These are phyloP conservation scores for Gobio gobio DNA, from an alignment of 2,113 vertebrate species.

Conservation along the genomic window DNA sequence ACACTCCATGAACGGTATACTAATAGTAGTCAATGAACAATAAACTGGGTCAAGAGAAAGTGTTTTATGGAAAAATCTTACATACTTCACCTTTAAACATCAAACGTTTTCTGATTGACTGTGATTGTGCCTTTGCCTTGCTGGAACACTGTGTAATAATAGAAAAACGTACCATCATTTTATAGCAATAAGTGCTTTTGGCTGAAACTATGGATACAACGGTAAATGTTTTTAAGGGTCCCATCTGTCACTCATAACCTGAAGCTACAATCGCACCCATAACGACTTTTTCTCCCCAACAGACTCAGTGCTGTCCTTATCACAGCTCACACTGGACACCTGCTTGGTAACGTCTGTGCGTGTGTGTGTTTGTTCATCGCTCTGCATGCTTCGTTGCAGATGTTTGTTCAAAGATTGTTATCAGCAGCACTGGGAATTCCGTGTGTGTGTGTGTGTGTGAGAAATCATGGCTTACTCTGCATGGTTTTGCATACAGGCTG, in stretches of 20 bases:
- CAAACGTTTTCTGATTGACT: not conserved
- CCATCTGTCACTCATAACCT: not conserved
- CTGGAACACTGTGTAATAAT: not conserved
- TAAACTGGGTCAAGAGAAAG: too few species aligned
- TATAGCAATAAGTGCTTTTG: not conserved
- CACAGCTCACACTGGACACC: constrained; percentile 79
- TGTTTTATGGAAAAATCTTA: too few species aligned
- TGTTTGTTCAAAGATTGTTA: constrained; percentile 56
- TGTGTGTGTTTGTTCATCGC: constrained; percentile 47
- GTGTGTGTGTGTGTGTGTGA: constrained; percentile 47
- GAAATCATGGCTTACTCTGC: constrained; percentile 53
- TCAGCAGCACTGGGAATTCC: constrained; percentile 28
- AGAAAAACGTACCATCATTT: not conserved
- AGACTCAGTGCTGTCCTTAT: constrained; percentile 81
- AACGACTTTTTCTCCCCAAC: constrained; percentile 59
- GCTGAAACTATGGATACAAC: not conserved
- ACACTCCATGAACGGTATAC: too few species aligned
- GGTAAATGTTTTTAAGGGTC: not conserved
- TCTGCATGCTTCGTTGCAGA: constrained; percentile 42
- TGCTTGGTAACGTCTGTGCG: constrained; percentile 72
- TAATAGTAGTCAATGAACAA: too few species aligned
- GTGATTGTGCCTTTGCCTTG: not conserved
- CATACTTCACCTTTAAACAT: not conserved
- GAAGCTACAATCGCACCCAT: constrained; percentile 24
- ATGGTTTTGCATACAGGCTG: constrained; percentile 36